phyloP scores from a whole-genome alignment of 1,140 invertebrate species.

The Magallana ariakensis region DNA sequence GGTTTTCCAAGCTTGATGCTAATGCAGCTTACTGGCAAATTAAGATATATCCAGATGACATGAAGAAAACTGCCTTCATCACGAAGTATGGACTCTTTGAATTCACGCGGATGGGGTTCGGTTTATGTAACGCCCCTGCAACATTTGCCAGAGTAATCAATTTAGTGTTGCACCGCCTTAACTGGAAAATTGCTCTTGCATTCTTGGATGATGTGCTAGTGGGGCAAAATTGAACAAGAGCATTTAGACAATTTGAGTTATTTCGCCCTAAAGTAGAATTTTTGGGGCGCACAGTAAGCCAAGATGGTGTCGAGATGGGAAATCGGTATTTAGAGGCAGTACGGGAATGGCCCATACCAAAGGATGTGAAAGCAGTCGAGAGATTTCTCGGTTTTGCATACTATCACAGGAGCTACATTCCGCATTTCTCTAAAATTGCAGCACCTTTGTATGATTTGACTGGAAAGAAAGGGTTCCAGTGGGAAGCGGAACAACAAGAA shows the following conservation, averaged over 20 bases:
- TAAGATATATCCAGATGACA: neutral
- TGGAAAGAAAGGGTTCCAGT: neutral
- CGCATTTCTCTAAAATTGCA: neutral
- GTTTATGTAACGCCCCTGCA: neutral
- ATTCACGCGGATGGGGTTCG: neutral
- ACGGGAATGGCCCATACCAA: neutral
- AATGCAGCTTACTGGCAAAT: neutral
- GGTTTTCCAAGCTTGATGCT: neutral
- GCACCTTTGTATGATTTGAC: neutral
- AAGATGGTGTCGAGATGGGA: neutral
- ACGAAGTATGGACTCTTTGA: neutral
- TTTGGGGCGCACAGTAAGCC: neutral
- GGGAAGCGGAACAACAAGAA: neutral
- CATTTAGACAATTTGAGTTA: neutral
- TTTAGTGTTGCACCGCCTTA: too few species aligned
- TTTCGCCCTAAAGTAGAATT: neutral
- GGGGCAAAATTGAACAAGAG: neutral
- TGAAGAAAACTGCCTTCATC: neutral
- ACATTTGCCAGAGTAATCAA: too few species aligned
- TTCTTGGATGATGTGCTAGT: too few species aligned
- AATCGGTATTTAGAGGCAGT: neutral
- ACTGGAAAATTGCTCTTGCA: too few species aligned
- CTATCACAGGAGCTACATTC: neutral
- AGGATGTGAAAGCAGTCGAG: neutral
- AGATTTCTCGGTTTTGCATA: neutral